Base-by-base conservation (phyloP, 1,140 invertebrate species). In the Colletes latitarsis region DNA sequence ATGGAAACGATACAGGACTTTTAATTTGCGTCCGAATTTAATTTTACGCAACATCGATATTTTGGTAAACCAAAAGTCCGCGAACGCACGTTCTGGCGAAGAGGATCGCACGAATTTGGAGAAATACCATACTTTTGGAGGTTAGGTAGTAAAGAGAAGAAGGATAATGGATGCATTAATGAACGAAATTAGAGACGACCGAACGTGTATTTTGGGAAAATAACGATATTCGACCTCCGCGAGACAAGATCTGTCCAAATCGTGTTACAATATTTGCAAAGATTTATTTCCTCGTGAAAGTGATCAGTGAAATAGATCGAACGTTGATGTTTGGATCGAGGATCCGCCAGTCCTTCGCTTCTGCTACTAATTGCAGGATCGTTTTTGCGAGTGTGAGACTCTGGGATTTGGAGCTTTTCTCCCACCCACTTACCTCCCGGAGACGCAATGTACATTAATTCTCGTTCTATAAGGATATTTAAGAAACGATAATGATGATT, bases 381-480 rank as follows among this genome's bases (percentile, higher is more conserved):
- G 74, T 85, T 76, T 69, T 69, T 60, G 49, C 43, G 57, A 69
- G 72, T 21, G 67, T 53, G 58, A 73, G 52, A 78, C 55, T 75
- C 81, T 63, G 53, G 69, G 77, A 60, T 21, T 83, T 67, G 21
- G 84, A 83, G 52, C 73, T 77, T 75, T 66, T 76, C 57, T 71
- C 82, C 75, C 64, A 71, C 64, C 81, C 77, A 70, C 57, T 76
- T 77, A 55, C 53, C 77, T 84, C 83, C 74, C 63, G 76, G 85
- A 87, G 68, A 87, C 73, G 81, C 82, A 69, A 73, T 87, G 85
- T 88, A 88, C 75, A 75, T 85, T 88, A 79, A 85, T 83, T 83
- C 77, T 76, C 70, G 70, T 85, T 81, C 62, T 57, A 69, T 82
- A 81, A 79, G 70, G 60, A 63, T 84, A 77, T 88, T 85, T 71